phyloP scores from a whole-genome alignment of 2,113 vertebrate genomes.

The Malurus alboscapulatus region DNA sequence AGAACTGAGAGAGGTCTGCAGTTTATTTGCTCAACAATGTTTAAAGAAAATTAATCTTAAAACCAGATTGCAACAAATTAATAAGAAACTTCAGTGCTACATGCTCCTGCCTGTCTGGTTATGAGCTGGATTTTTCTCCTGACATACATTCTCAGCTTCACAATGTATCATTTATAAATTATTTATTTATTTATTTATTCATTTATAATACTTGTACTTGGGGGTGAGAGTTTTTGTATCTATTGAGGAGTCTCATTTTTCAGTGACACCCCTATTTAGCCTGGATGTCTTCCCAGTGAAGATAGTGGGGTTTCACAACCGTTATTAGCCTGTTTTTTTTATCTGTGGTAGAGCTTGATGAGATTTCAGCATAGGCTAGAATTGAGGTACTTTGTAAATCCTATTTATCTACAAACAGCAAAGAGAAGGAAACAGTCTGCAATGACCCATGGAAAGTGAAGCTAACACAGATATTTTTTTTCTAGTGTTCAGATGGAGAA shows the following conservation, averaged over 20 bases:
- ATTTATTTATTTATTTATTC: neutral
- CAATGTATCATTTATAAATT: neutral
- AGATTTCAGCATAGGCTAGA: neutral
- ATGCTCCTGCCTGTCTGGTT: neutral
- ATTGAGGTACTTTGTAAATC: neutral
- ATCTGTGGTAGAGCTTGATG: neutral
- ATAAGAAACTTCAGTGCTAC: neutral
- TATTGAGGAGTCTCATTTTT: neutral
- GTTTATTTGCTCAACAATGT: neutral
- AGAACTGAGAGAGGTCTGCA: neutral
- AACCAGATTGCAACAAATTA: neutral
- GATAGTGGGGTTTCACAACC: neutral
- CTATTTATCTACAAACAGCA: neutral
- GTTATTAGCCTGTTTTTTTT: neutral
- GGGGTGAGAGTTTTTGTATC: fast-evolving
- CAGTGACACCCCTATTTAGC: neutral
- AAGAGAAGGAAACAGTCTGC: neutral
- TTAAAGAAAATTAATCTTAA: neutral
- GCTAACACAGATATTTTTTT: fast-evolving
- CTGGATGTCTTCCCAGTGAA: neutral
- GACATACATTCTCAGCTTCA: neutral
- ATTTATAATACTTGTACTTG: neutral
- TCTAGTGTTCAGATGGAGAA: neutral
- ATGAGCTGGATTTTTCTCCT: neutral
- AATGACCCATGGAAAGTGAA: neutral